These are phyloP conservation scores for Nettapus auritus DNA, from an alignment of 2,113 vertebrate species.

Conservation along the genomic window DNA sequence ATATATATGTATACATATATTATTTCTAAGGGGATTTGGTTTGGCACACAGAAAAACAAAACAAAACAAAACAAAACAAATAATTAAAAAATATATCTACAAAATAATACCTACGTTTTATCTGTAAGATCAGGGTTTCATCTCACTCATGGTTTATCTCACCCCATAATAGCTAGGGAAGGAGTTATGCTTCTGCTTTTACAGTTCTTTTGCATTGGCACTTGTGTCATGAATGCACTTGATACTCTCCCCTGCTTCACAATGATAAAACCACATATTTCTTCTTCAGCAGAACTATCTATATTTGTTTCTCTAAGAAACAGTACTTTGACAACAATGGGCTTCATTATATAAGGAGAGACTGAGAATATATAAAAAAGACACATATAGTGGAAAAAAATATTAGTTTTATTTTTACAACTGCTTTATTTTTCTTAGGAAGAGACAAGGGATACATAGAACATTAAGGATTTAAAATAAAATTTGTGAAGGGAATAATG, in stretches of 20 bases:
- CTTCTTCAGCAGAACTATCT: background rate
- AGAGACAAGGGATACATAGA: background rate
- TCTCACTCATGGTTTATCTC: background rate
- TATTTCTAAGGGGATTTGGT: background rate
- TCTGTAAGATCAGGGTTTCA: background rate
- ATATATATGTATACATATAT: background rate
- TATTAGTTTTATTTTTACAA: background rate
- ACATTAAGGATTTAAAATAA: background rate
- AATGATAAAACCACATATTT: background rate
- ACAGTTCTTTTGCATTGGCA: background rate
- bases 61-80: accelerated
- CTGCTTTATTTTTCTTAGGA: background rate
- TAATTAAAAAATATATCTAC: background rate
- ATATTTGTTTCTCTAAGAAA: background rate
- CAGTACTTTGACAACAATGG: background rate
- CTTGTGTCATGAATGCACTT: background rate
- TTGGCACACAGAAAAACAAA: background rate
- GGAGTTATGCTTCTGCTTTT: background rate
- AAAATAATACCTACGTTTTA: background rate
- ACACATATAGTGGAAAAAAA: background rate
- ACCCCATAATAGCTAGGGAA: background rate
- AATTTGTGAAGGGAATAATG: background rate
- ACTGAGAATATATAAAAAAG: background rate
- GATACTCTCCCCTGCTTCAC: background rate
- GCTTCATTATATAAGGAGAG: background rate